Percentiles rank a stretch among this genome's conserved stretches.
These are phyloP conservation scores for Drosophila pullipes DNA, from an alignment of 2,888 invertebrate genomes.

Conservation along the genomic window DNA sequence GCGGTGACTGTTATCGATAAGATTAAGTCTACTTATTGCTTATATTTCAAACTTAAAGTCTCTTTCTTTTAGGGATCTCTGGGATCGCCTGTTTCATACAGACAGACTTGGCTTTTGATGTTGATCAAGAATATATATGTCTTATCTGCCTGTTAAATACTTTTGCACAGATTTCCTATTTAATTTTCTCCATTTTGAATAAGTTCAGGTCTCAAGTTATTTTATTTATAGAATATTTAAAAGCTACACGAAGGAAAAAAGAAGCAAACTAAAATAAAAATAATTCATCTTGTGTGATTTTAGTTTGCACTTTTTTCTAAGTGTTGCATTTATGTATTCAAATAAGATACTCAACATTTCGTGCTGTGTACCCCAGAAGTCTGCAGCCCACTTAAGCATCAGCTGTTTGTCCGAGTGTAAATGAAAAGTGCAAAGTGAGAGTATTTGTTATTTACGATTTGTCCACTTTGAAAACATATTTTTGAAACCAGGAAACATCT, in stretches of 20 bases:
- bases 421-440: slow-evolving; percentile 6
- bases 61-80: neutral
- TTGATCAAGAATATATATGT: neutral
- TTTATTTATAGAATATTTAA: neutral
- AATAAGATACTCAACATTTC: neutral
- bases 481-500: slow-evolving; percentile 69
- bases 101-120: neutral
- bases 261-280: no score
- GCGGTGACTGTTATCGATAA: no score
- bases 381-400: slow-evolving; percentile 38
- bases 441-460: slow-evolving; percentile 78
- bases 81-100: no score
- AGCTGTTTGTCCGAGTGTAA: slow-evolving; percentile 72
- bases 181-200: fast-evolving
- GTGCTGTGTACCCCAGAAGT: neutral
- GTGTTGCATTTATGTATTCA: neutral
- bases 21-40: no score
- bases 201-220: no score
- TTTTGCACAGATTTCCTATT: neutral
- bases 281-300: neutral
- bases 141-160: neutral
- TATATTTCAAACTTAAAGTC: neutral
- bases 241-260: neutral
- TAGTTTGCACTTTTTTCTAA: neutral
- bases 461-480: slow-evolving; percentile 66